These are phyloP conservation scores for Amphimallon solstitiale DNA, from an alignment of 2,888 invertebrate genomes.

Conservation along the genomic window DNA sequence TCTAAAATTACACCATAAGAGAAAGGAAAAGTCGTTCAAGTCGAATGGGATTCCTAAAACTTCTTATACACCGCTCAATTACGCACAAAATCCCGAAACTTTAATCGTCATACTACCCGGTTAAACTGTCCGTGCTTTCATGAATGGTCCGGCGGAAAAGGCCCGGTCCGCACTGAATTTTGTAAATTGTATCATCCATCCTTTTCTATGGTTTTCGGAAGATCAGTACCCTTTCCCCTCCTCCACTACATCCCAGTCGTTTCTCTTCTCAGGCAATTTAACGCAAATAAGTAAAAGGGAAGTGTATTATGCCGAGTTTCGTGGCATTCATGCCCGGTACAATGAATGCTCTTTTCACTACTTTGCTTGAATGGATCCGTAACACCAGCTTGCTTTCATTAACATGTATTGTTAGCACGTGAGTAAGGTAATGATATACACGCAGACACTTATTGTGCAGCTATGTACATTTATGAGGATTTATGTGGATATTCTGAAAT, in stretches of 20 bases:
- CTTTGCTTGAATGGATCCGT: not conserved
- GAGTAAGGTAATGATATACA: too few relatives aligned
- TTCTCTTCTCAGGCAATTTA: constrained; percentile 6
- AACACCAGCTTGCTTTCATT: not conserved
- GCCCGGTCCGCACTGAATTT: not conserved
- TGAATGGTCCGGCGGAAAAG: not conserved
- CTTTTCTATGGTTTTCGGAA: not conserved
- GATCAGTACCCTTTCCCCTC: not conserved
- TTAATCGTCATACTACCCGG: constrained; percentile 3
- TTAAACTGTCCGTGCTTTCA: constrained; percentile 6
- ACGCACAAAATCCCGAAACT: constrained; percentile 13
- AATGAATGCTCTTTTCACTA: not conserved
- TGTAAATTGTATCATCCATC: constrained; percentile 14
- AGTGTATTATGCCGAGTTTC: constrained; percentile 1
- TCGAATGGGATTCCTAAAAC: not conserved
- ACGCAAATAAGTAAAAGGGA: constrained; percentile 8
- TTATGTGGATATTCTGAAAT: too few relatives aligned
- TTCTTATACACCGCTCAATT: constrained; percentile 14
- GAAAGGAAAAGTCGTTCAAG: too few relatives aligned
- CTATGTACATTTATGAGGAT: too few relatives aligned
- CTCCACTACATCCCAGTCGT: not conserved
- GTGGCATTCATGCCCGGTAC: not conserved
- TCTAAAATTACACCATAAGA: not conserved
- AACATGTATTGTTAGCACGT: not conserved
- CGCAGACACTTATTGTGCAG: too few relatives aligned